Evolutionary conservation across 2,113 vertebrate genomes (phyloP).

Genomic region (Ceratotherium simum): DNA sequence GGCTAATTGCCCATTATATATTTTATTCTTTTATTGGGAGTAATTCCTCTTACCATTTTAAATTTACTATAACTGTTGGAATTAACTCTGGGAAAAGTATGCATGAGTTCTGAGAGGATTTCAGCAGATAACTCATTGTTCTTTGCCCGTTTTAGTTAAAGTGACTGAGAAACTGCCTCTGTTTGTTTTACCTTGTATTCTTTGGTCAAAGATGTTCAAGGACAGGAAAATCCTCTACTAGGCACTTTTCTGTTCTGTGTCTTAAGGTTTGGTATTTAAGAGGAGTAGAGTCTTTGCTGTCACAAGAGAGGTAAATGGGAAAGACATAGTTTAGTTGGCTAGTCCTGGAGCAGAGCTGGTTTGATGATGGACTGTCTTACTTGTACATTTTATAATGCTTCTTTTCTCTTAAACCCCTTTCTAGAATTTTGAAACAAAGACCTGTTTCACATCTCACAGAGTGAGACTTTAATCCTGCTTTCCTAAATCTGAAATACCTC

Average conservation of each 20-base stretch:
- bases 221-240: neutral
- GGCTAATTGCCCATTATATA: neutral
- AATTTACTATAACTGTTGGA: neutral
- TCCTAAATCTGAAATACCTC: neutral
- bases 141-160: slow-evolving; percentile 37
- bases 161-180: neutral
- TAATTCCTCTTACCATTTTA: neutral
- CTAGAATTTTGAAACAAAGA: slow-evolving; percentile 7
- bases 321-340: neutral
- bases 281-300: neutral
- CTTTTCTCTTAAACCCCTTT: neutral
- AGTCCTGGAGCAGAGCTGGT: neutral
- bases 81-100: neutral
- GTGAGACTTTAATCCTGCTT: neutral
- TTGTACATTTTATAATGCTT: neutral
- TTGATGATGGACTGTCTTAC: neutral
- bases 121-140: neutral
- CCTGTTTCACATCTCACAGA: neutral
- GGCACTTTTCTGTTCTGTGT: neutral
- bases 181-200: neutral
- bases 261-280: neutral
- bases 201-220: neutral
- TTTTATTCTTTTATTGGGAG: neutral
- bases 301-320: neutral
- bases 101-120: neutral